A percentile compares a stretch with the other conserved stretches of the same genome.
Conservation (phyloP, 92 coral and sea anemone species). For the Galaxea fascicularis region DNA sequence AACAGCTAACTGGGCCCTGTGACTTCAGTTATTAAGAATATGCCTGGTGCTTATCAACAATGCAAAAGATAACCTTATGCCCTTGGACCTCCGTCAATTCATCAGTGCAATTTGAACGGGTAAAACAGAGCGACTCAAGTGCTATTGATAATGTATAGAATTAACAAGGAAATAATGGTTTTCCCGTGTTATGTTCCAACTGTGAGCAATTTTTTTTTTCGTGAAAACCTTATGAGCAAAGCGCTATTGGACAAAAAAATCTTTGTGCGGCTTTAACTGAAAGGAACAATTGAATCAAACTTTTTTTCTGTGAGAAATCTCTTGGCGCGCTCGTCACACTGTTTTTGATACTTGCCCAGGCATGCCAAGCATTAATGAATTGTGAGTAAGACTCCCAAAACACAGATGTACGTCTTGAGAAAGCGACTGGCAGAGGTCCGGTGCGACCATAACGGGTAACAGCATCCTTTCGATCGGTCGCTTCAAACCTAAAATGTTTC, state of each 20-base stretch:
- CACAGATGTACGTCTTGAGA: not conserved
- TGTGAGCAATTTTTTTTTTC: not conserved
- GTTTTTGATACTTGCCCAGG: not conserved
- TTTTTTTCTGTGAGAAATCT: not conserved
- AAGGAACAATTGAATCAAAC: not conserved
- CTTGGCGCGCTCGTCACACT: not conserved
- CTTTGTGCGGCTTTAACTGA: not conserved
- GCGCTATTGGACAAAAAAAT: not conserved
- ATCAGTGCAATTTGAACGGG: not conserved
- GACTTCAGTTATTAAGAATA: too few species aligned
- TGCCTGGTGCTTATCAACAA: not conserved
- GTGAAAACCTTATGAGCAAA: not conserved
- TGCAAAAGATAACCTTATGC: not conserved
- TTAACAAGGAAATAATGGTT: not conserved
- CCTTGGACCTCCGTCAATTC: not conserved
- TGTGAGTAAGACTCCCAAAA: not conserved
- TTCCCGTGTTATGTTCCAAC: not conserved
- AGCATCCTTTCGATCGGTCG: not conserved
- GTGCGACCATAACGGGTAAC: not conserved
- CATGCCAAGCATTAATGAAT: not conserved
- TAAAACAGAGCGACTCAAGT: not conserved
- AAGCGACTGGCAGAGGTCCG: slow-evolving; percentile 23
- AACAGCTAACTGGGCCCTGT: too few species aligned
- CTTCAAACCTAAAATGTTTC: slow-evolving; percentile 6
- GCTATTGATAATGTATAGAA: not conserved